Evolutionary conservation across 2,888 invertebrate genomes (phyloP).

Genomic region (Autographa pulchrina): DNA sequence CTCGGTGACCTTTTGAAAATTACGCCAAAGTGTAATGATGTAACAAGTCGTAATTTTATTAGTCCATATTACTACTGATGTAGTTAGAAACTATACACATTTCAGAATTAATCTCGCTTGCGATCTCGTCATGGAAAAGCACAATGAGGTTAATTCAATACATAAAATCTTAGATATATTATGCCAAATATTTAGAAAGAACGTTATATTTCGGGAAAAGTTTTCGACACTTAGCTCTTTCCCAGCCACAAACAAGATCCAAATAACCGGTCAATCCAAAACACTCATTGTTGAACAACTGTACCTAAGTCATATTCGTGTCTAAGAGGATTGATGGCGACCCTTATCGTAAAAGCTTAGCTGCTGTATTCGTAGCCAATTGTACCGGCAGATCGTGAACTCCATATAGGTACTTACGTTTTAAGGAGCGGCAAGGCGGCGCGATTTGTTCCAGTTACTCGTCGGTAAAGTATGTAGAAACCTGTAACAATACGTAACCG

Average conservation of each 20-base stretch:
- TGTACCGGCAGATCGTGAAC: background rate
- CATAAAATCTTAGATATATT: too few relatives aligned
- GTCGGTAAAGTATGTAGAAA: slow-evolving; percentile 67
- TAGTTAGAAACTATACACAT: background rate
- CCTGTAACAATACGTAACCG: slow-evolving; percentile 66
- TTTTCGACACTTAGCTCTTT: background rate
- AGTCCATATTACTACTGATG: background rate
- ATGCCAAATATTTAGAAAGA: too few relatives aligned
- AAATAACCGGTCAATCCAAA: background rate
- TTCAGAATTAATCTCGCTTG: background rate
- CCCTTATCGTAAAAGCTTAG: slow-evolving; percentile 1
- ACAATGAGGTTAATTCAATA: background rate
- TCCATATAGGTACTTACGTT: slow-evolving; percentile 68
- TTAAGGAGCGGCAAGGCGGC: slow-evolving; percentile 78
- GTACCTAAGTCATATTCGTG: background rate
- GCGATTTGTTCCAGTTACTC: slow-evolving; percentile 64
- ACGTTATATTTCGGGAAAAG: background rate
- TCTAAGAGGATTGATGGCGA: background rate
- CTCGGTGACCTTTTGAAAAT: background rate
- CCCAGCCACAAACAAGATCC: background rate
- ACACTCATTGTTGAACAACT: background rate
- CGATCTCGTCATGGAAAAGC: background rate
- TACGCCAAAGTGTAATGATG: background rate
- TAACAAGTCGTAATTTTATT: background rate
- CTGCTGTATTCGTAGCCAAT: background rate